A percentile compares a stretch with the other conserved stretches of the same genome.
Evolutionary conservation across 2,888 invertebrate species (phyloP).

Genomic region (Eupithecia centaureata): DNA sequence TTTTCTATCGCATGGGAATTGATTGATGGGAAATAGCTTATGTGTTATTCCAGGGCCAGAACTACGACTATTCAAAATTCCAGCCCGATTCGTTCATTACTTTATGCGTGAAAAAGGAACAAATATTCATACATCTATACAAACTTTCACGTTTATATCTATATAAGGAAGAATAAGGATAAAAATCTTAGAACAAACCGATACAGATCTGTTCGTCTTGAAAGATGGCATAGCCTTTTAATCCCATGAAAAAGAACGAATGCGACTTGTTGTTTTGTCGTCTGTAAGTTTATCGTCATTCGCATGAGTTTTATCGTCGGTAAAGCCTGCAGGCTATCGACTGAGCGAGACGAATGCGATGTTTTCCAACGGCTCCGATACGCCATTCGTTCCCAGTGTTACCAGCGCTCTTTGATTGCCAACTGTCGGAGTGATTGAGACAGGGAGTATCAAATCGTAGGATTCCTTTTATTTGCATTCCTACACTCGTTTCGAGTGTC

Average conservation of each 20-base stretch:
- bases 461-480: conserved; percentile 12
- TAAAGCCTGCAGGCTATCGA: conserved; percentile 16
- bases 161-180: no score
- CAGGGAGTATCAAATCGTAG: conserved; percentile 9
- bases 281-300: conserved; percentile 6
- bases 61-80: no score
- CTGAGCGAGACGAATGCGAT: conserved; percentile 11
- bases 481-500: background rate
- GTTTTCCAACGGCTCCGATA: conserved; percentile 3
- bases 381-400: background rate
- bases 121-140: no score
- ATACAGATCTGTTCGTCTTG: background rate
- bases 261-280: background rate
- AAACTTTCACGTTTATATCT: no score
- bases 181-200: background rate
- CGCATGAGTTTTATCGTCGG: conserved; percentile 12
- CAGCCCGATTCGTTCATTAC: no score
- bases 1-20: no score
- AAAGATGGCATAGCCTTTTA: background rate
- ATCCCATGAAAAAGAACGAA: background rate
- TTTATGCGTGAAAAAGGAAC: no score
- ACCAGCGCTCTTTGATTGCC: conserved; percentile 13
- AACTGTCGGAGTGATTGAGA: conserved; percentile 20
- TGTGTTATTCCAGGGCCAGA: no score
- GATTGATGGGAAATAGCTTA: no score